Base-by-base conservation (phyloP, 2,888 invertebrate species). In the Athalia circularis region DNA sequence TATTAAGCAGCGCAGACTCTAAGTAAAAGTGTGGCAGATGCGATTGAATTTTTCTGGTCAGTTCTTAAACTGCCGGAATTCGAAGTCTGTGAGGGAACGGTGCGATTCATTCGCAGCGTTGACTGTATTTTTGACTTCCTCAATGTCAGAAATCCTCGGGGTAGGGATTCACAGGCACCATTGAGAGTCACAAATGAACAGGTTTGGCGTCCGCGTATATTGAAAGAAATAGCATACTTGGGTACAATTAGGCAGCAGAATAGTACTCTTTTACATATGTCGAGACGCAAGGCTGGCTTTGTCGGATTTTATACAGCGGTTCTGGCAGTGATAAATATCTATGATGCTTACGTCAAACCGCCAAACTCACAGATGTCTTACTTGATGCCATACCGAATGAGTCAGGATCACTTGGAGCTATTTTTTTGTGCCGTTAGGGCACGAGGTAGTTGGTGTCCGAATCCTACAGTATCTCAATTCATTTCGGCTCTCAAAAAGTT, bases 11-110 rank as follows among this genome's bases (percentile, higher is more conserved):
- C 82, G 4, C 84, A 86, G 79, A 83, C 84, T 7, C 70, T 85
- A 0, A 85, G 84, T 74, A 77, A 65, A n/a, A 83, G 84, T n/a
- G n/a, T n/a, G n/a, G n/a, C n/a, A n/a, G 74, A 83, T 85, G n/a
- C n/a, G 4, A 79, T 83, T 48, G 80, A 80, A 64, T 85, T 79
- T 78, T 81, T 72, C 62, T 79, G 62, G 29, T 52, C 45, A 13
- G 74, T 65, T 45, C 80, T 81, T 64, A 67, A 79, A 47, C 13
- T 76, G 29, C n/a, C 75, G 52, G 9, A 79, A 54, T 85, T 80
- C 45, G 54, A 80, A 78, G 79, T 78, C 11, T 79, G 78, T 67
- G 80, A 80, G 52, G 82, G 79, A 45, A 86, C 85, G 11, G 78
- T 83, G 9, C 15, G 80, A 62, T 84, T 85, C 79, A 79, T 85